Conservation (phyloP, 2,888 invertebrate species). For the Acrobasis consociella region DNA sequence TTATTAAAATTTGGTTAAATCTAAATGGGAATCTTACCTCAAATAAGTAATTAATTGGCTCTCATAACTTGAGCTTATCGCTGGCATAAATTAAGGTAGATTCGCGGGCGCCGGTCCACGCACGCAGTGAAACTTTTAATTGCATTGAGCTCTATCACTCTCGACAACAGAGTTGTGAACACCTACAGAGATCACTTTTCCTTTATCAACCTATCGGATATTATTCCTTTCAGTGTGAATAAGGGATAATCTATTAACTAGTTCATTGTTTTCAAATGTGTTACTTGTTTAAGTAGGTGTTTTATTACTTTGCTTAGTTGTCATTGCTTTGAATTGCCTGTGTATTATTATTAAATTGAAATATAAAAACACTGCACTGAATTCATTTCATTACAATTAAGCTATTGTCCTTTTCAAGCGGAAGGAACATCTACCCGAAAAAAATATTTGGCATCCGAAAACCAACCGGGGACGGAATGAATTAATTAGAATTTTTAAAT, state of each 20-base stretch:
- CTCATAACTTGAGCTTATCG: conserved; percentile 76
- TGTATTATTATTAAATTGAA: not conserved
- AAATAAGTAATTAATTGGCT: conserved; percentile 79
- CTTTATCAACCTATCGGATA: conserved; percentile 29
- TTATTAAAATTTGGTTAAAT: conserved; percentile 44
- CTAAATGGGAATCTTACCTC: conserved; percentile 61
- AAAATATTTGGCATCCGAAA: conserved; percentile 43
- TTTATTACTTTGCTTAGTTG: not conserved
- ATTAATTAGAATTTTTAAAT: conserved; percentile 62
- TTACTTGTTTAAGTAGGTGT: not conserved
- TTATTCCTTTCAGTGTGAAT: not conserved
- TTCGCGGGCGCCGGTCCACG: conserved; percentile 74
- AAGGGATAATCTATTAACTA: not conserved
- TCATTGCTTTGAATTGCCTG: not conserved
- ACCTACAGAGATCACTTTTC: conserved; percentile 56
- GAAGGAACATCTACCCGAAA: conserved; percentile 39
- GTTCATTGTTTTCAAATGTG: not conserved
- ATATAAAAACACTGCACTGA: not conserved
- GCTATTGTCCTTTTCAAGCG: conserved; percentile 15
- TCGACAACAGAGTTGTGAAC: conserved; percentile 75
- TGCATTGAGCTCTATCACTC: conserved; percentile 80
- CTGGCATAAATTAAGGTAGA: conserved; percentile 78
- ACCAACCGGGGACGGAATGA: conserved; percentile 44
- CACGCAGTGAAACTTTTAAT: conserved; percentile 82
- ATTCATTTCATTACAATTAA: conserved; percentile 17